Percentiles rank a stretch among this genome's conserved stretches.
These are phyloP conservation scores for Caenorhabditis doughertyi DNA, from an alignment of 2,888 invertebrate species.

Conservation along the genomic window DNA sequence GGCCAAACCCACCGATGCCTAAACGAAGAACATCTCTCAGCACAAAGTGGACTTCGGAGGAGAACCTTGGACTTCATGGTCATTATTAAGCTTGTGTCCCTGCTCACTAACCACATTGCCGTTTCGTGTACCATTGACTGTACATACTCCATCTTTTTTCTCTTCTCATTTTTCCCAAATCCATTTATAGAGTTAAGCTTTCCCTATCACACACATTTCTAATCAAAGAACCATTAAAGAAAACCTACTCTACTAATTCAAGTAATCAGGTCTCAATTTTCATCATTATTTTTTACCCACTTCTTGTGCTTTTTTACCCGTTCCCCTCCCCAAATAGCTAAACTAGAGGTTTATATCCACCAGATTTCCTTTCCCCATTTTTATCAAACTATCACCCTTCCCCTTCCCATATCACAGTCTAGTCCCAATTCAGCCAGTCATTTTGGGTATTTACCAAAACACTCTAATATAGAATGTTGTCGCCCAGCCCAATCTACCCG, in stretches of 20 bases:
- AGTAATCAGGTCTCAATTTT: conserved; percentile 56
- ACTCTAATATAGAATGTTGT: conserved; percentile 63
- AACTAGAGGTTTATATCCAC: conserved; percentile 45
- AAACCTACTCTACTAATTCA: conserved; percentile 47
- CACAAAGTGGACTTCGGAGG: conserved; percentile 64
- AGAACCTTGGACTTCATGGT: conserved; percentile 52
- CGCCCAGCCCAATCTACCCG: conserved; percentile 24
- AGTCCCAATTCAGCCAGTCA: conserved; percentile 32
- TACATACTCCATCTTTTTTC: conserved; percentile 62
- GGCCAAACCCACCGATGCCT: conserved; percentile 21
- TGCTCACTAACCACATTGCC: conserved; percentile 6
- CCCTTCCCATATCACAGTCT: background rate
- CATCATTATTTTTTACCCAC: conserved; percentile 37
- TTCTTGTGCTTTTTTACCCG: conserved; percentile 58
- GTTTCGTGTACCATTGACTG: conserved; percentile 60
- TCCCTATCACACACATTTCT: conserved; percentile 32
- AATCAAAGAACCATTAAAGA: conserved; percentile 42
- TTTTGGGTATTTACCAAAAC: conserved; percentile 35
- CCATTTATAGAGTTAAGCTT: conserved; percentile 20
- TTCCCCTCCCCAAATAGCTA: conserved; percentile 33
- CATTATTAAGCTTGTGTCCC: conserved; percentile 17
- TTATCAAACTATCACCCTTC: background rate
- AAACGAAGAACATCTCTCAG: conserved; percentile 58
- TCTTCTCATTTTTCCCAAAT: conserved; percentile 17
- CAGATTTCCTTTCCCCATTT: conserved; percentile 24